A percentile compares a stretch with the other conserved stretches of the same genome.
Evolutionary conservation across 2,888 invertebrate species (phyloP).

Genomic region (Acleris laterana): DNA sequence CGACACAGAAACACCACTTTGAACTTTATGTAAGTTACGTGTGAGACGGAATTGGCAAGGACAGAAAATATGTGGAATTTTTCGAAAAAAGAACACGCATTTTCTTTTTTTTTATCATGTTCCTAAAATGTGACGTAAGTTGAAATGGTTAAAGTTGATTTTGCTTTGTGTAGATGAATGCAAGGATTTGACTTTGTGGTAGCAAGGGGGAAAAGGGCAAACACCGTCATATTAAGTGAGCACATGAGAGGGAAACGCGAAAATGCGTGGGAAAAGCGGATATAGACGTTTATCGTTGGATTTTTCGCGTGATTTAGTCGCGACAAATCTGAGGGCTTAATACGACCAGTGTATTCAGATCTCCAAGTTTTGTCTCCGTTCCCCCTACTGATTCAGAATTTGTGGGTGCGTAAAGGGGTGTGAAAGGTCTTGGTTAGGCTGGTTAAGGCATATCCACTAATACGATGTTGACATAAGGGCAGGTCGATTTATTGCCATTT

Average conservation of each 20-base stretch:
- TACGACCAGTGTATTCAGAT: slow-evolving; percentile 56
- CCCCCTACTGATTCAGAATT: slow-evolving; percentile 28
- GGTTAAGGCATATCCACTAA: slow-evolving; percentile 69
- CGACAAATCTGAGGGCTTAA: slow-evolving; percentile 79
- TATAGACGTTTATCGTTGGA: slow-evolving; percentile 83
- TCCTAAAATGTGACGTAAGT: rapidly evolving
- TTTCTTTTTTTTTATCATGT: slow-evolving; percentile 54
- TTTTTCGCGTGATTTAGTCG: slow-evolving; percentile 82
- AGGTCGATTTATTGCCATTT: slow-evolving; percentile 78
- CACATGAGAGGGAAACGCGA: slow-evolving; percentile 83
- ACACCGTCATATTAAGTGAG: slow-evolving; percentile 83
- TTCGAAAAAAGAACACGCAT: slow-evolving; percentile 64
- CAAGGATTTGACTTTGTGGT: slow-evolving; percentile 48
- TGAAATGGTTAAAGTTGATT: slow-evolving; percentile 38
- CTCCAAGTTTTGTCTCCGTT: slow-evolving; percentile 42
- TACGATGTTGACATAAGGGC: slow-evolving; percentile 78
- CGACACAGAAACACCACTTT: slow-evolving; percentile 39
- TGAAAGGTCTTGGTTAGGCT: slow-evolving; percentile 47
- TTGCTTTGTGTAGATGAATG: slow-evolving; percentile 40
- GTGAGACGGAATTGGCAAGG: slow-evolving; percentile 13
- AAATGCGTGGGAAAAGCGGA: slow-evolving; percentile 84
- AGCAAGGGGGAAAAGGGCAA: slow-evolving; percentile 78
- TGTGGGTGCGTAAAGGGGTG: slow-evolving; percentile 28
- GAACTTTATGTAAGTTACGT: slow-evolving; percentile 40
- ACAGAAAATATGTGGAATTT: slow-evolving; percentile 44